Percentiles rank a stretch among this genome's conserved stretches.
phyloP scores from a whole-genome alignment of 2,888 invertebrate genomes.

The Tiliacea aurago region DNA sequence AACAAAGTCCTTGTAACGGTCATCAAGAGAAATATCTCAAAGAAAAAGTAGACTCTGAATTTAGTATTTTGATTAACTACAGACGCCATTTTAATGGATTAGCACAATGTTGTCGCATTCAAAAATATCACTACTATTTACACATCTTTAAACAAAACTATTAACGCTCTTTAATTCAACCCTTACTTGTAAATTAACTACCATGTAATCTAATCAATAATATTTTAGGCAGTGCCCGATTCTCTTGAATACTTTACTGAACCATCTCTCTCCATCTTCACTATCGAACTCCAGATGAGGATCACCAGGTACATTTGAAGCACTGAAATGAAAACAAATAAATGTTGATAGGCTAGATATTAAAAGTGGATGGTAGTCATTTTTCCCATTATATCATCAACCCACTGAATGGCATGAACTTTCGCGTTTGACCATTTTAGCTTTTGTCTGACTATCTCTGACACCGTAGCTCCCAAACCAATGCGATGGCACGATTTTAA shows the following conservation, averaged over 20 bases:
- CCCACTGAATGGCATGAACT: background rate
- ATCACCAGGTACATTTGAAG: slow-evolving; percentile 86
- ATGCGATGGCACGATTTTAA: too few relatives aligned
- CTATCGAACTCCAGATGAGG: slow-evolving; percentile 86
- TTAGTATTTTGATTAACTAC: slow-evolving; percentile 25
- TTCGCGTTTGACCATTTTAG: background rate
- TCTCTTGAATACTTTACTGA: slow-evolving; percentile 86
- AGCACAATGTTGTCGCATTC: slow-evolving; percentile 10
- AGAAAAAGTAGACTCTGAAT: background rate
- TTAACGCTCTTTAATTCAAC: slow-evolving; percentile 9
- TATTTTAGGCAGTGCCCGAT: slow-evolving; percentile 73
- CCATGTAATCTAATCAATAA: background rate
- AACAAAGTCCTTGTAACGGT: background rate
- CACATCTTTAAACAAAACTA: slow-evolving; percentile 9
- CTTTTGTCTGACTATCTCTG: background rate
- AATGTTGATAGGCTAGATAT: background rate
- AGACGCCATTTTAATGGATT: slow-evolving; percentile 28
- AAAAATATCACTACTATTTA: slow-evolving; percentile 47
- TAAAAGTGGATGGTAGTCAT: background rate
- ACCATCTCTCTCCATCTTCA: slow-evolving; percentile 87
- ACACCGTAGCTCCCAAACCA: too few relatives aligned
- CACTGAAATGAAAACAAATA: slow-evolving; percentile 75
- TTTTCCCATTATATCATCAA: background rate
- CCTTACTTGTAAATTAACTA: slow-evolving; percentile 21
- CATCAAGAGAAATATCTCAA: too few relatives aligned